Evolutionary conservation across 2,113 vertebrate genomes (phyloP).

Genomic region (Periophthalmodon schlosseri): DNA sequence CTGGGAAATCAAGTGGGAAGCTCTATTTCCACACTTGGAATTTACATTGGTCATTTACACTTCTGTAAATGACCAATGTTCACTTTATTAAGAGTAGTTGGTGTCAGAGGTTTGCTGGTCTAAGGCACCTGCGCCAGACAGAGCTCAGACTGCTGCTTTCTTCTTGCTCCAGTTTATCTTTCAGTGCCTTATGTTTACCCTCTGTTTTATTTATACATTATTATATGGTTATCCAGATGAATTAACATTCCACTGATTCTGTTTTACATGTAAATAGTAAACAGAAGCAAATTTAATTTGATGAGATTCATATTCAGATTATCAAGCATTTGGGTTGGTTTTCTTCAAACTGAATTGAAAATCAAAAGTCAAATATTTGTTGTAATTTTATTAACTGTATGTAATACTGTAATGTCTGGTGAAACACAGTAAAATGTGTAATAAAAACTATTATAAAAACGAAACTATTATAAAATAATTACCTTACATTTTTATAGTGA

Average conservation of each 20-base stretch:
- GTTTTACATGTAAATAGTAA: neutral
- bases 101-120: conserved; percentile 5
- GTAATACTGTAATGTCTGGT: neutral
- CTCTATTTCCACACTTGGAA: neutral
- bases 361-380: neutral
- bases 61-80: conserved; percentile 10
- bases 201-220: neutral
- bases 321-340: neutral
- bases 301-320: neutral
- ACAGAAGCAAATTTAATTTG: neutral
- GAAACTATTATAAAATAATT: neutral
- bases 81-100: conserved; percentile 3
- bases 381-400: neutral
- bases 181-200: neutral
- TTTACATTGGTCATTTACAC: too few relatives aligned
- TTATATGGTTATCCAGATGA: neutral
- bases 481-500: conserved; percentile 6
- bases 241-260: neutral
- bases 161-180: neutral
- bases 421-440: conserved; percentile 10
- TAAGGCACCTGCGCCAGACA: conserved; percentile 12
- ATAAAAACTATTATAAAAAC: neutral
- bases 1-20: neutral
- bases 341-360: neutral
- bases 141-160: conserved; percentile 9